Evolutionary conservation across 2,888 invertebrate genomes (phyloP), one percentile per base, ranked within the genome.

Genomic region (Bursaphelenchus okinawaensis): DNA sequence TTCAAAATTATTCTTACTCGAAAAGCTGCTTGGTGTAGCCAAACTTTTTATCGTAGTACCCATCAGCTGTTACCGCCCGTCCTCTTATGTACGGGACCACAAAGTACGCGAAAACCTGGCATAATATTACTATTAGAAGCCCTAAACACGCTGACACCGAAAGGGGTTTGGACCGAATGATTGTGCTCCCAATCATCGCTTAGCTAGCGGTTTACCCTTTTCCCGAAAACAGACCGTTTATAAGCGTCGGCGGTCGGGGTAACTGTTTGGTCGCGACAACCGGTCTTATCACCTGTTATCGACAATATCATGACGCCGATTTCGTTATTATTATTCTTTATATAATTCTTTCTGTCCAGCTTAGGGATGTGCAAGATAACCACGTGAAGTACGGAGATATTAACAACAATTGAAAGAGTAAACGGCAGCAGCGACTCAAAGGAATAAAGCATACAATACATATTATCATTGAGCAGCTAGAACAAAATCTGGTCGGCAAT

Each of bases 1-100:
- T n/a, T n/a, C n/a, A n/a, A n/a, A n/a, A 63, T 7, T 23, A 69
- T 65, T 61, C 70, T 55, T 28, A 75, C 74, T 68, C 60, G 54
- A 75, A 75, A 9, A 69, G 65, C 4, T 74, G 65, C 7, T 66
- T 54, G 19, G 75, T 72, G 4, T 51, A 40, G 16, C 16, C 12
- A 31, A 75, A 75, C 8, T 65, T 22, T 7, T 61, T 57, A 55
- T 72, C 70, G 19, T 67, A 71, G 51, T 61, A 69, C 22, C 75
- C 75, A 57, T 59, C 55, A 22, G 62, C 23, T 19, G 69, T 68
- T 23, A 73, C 70, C 28, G 29, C 22, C 40, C 68, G 8, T 6
- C 69, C 69, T 16, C 55, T 62, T 22, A 40, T 27, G 12, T 22
- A 61, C 9, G 67, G 67, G 62, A 67, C 69, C 22, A 68, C n/a